Base-by-base conservation (phyloP, 2,797 vertebrate genomes). In the Cyprinella venusta region DNA sequence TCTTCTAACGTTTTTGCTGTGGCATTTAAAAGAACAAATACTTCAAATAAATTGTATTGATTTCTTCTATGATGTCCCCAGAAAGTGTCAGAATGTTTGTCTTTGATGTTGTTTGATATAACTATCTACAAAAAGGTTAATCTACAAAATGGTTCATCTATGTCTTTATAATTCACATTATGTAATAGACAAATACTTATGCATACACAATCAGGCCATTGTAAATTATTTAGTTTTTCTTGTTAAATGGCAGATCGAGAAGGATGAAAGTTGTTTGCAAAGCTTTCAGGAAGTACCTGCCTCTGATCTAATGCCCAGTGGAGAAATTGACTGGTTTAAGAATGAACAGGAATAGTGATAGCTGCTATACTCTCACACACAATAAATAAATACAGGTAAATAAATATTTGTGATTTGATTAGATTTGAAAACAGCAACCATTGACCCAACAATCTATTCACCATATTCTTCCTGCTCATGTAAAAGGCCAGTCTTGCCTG, bases 1-100 rank as follows among this genome's bases (percentile, higher is more conserved):
- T 65, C 80, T 10, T 48, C 54, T 61, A 50, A 64, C 5, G 1
- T 67, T 52, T 81, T 54, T 65, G 30, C 45, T 76, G n/a, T 67
- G 71, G 33, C 71, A 75, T 82, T 82, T 69, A 76, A 68, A 81
- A 76, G 12, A 69, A 61, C 50, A 61, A 76, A 83, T 69, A 69
- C 12, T 76, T 76, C 2, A 76, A 77, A 83, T 48, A 40, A 24
- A 69, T 77, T 16, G 9, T 16, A 83, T 77, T 48, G 81, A 83
- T 83, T 82, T 65, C 13, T 6, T 21, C 64, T 54, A 33, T 76
- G 48, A 48, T 69, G 19, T 33, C 36, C 18, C 12, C 40, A 45
- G 64, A 77, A 76, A 82, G 81, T 54, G 38, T 77, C 36, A 15
- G 30, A 33, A 74, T 76, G 33, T 67, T 42, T 56, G n/a, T 56